Evolutionary conservation across 2,113 vertebrate species (phyloP).

Genomic region (Otis tarda): DNA sequence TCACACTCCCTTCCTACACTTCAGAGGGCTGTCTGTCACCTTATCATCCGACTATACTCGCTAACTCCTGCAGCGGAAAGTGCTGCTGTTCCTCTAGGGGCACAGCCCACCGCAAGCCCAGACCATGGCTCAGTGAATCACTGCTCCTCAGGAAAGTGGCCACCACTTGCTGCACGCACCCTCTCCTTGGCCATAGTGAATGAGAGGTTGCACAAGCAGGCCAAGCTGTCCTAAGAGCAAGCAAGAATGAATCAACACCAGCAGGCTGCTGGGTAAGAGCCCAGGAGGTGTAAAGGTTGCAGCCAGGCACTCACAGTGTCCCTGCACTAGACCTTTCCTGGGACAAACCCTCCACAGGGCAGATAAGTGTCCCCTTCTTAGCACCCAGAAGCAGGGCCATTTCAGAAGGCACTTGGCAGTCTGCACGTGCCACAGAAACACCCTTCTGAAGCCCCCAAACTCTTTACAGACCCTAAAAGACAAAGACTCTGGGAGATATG

Average conservation of each 20-base stretch:
- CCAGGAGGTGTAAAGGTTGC: background rate
- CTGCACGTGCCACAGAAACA: background rate
- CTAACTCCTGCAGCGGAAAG: background rate
- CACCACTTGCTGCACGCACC: accelerated
- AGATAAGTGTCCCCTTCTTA: background rate
- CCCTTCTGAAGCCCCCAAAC: background rate
- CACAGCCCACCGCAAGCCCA: background rate
- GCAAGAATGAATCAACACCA: background rate
- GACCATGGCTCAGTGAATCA: background rate
- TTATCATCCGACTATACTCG: background rate
- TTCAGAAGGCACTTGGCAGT: background rate
- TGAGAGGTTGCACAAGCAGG: background rate
- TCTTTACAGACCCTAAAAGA: background rate
- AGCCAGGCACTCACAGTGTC: background rate
- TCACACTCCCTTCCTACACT: background rate
- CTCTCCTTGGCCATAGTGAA: accelerated
- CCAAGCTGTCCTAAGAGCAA: background rate
- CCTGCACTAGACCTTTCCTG: background rate
- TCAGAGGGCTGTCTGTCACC: background rate
- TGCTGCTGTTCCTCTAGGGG: background rate
- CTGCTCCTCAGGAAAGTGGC: background rate
- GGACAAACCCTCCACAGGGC: background rate
- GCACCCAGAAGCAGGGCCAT: background rate
- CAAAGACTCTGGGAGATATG: background rate
- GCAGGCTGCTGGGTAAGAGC: background rate